Evolutionary conservation across 2,797 vertebrate genomes (phyloP), one percentile per base, ranked within the genome.

Genomic region (Schizothorax lantsangensis): DNA sequence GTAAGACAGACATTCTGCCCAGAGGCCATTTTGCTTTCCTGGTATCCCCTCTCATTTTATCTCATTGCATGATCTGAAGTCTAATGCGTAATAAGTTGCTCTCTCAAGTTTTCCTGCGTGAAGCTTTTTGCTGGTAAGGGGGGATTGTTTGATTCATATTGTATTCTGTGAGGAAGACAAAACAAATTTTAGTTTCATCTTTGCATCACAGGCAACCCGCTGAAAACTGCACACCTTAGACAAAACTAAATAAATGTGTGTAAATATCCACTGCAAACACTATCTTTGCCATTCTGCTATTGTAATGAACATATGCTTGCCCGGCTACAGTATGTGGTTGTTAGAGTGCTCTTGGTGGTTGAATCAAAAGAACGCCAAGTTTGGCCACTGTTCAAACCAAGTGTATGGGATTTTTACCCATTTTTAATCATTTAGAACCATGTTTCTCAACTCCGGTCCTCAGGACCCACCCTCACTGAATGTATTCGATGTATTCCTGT

Each of bases 1-100:
- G 94, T 95, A 94, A 96, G 95, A 96, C 93, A 95, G 93, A 94
- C 93, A 94, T 94, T 94, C 80, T 95, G 94, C 94, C 96, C 91
- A 91, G 89, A 93, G 95, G 95, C 92, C 89, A 86, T 94, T 93
- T 91, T 89, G 30, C 88, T 88, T 92, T 90, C 90, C 84, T 87
- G 79, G 88, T 91, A 91, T 89, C 91, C 89, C 89, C 89, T 89
- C 84, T 89, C 71, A 66, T 90, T 86, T 90, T 89, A 87, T 91
- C 90, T 91, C 54, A 92, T 91, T 90, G 91, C 90, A 92, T 90
- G 91, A 91, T 94, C 89, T 93, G 62, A 92, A 92, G 88, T 90
- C 74, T 89, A 92, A 92, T 88, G 87, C 81, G 87, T 89, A 85
- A 87, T 84, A 87, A 90, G 92, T 90, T 87, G 62, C 49, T 85